Percentiles rank a stretch among this genome's conserved stretches.
These are phyloP conservation scores for Trachelus iudaicus DNA, from an alignment of 2,888 invertebrate species.

Conservation along the genomic window DNA sequence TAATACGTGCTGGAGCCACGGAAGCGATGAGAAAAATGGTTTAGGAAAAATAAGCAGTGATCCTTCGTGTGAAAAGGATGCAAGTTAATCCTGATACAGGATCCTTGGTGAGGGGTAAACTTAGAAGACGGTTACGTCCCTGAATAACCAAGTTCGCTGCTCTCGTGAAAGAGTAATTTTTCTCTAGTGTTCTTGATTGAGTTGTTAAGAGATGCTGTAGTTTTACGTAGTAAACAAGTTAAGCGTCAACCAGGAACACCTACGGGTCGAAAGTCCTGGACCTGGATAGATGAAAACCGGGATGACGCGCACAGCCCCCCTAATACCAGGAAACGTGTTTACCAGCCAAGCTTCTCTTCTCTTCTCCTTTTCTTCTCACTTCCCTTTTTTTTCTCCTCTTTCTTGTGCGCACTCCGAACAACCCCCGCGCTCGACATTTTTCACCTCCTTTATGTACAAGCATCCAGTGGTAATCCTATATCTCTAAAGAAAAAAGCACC, in stretches of 20 bases:
- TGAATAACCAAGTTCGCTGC: not conserved
- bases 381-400: not conserved
- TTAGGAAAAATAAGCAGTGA: not conserved
- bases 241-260: constrained; percentile 4
- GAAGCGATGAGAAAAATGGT: not conserved
- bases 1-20: not conserved
- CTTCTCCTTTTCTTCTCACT: constrained; percentile 8
- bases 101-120: not conserved
- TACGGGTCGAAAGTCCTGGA: not conserved
- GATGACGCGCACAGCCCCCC: not conserved
- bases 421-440: constrained; percentile 9
- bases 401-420: constrained; percentile 3
- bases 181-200: constrained; percentile 9
- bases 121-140: not conserved
- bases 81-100: not conserved
- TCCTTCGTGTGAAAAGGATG: not conserved
- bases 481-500: not conserved
- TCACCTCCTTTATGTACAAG: constrained; percentile 1
- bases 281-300: not conserved
- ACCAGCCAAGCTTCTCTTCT: not conserved
- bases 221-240: constrained; percentile 8
- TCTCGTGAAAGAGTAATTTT: constrained; percentile 6
- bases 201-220: constrained; percentile 4
- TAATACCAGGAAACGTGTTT: not conserved
- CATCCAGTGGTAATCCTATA: not conserved